Base-by-base conservation (phyloP, 2,113 vertebrate genomes). In the Perognathus longimembris region DNA sequence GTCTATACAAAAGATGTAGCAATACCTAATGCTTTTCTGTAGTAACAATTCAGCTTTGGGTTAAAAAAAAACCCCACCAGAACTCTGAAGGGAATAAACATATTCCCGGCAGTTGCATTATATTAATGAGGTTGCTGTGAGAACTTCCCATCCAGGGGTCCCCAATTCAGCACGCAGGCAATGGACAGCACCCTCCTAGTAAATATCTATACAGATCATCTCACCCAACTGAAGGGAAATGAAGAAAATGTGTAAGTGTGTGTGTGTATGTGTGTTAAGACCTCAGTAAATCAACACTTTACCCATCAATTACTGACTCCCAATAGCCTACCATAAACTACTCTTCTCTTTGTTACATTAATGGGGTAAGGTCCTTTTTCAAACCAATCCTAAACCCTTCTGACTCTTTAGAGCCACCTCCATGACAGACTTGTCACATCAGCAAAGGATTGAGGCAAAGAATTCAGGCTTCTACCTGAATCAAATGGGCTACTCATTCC, bases 141-240 rank as follows among this genome's bases (percentile, higher is more conserved):
- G 42, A 86, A 77, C 32, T n/a, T 66, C 28, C 36, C 66, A 18
- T 40, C 1, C 2, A 63, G 59, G 70, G 30, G 3, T 12, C 77
- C 20, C 24, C 1, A 83, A 17, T 92, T 97, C 89, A 96, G 94
- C 88, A 94, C 64, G 69, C 1, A 2, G 0, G 3, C 0, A 0
- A 21, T 38, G 77, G 85, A 93, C 78, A 96, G 89, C 66, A 86
- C 40, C 76, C 54, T 69, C 36, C 40, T 28, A 71, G 54, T 24
- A 69, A 84, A 18, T 1, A 24, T 7, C 81, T 38, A 3, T 1
- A 6, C 3, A 36, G 94, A 82, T 15, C 50, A 54, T 12, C 50
- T 3, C 18, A 71, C 15, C 40, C 34, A 38, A 69, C 0, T 7
- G 21, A 76, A 38, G 36, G 42, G 36, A 88, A 94, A 85, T 5